Base-by-base conservation (phyloP, 92 coral and sea anemone genomes). In the Parazoanthus darwini region DNA sequence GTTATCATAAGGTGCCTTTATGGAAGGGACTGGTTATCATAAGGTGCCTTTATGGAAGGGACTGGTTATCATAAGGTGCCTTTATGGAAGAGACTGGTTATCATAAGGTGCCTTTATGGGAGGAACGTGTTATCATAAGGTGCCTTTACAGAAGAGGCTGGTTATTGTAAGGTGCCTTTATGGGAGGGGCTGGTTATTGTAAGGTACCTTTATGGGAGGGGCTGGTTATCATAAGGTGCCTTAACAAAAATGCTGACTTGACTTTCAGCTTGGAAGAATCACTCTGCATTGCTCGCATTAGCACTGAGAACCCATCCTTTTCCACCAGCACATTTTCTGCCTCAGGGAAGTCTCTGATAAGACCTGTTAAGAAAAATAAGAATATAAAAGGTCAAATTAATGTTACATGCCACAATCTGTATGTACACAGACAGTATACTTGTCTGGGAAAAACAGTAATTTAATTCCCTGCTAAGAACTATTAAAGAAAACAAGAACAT, bases 231-330 rank as follows among this genome's bases (percentile, higher is more conserved):
- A 91, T 39, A 78, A 93, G 89, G 75, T 93, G 92, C 82, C 82
- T 76, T 46, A 94, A 78, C 90, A 96, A 90, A 59, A 94, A 93
- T 29, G 94, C 91, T 51, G 98, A 86, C 88, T 96, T 96, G 59
- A 91, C 79, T 82, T 88, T 89, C 8, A 95, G 92, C 92, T 96
- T 96, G 4, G 89, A 89, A 59, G 86, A 90, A 51, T 92, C 90
- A 74, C 90, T 92, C 80, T 95, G 95, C 93, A 96, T 89, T 35
- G 97, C 96, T 86, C 96, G 88, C 77, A 96, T 84, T 63, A 96
- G 70, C 22, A 90, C 82, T 6, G 99, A 96, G 74, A 96, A 90
- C 22, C 99, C 98, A 85, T 96, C 91, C 1, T 78, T 85, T 8
- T 91, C 86, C 63, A 95, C 87, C 79, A 96, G 93, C 18, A 85